Evolutionary conservation across 92 coral and sea anemone genomes (phyloP), one percentile per base, ranked within the genome.

Genomic region (Paramuricea clavata): DNA sequence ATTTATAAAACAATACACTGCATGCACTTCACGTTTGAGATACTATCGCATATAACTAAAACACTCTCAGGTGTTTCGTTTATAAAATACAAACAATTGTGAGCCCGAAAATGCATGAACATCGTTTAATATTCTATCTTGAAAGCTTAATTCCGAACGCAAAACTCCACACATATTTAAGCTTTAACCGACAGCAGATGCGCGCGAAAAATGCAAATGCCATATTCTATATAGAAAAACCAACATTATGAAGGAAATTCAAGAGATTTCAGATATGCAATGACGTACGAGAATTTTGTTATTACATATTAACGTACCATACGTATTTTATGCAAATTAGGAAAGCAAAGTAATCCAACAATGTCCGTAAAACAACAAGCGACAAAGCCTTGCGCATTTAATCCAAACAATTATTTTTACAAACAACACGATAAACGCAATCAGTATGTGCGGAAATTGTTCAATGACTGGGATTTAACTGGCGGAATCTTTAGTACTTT

Each of bases 331-430:
- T 65, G 72, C 72, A 28, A 65, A 65, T 65, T 32, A 74, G 81
- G 81, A 74, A 74, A 44, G 60, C 59, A 2, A 1, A 12, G 21
- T 44, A 74, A 74, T 74, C 39, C 30, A 49, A 74, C 81, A 44
- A 74, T 41, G 81, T 27, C 81, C 57, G 81, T n/a, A 74, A 30
- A 44, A 74, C 13, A 74, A 41, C 57, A 74, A 54, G 26, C 22
- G 35, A 32, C 19, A 41, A 74, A n/a, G 81, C 1, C 21, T 74
- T 49, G 59, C 59, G 62, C 81, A 12, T 31, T 34, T 39, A 28
- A 39, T 39, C 54, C 28, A 39, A 72, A 72, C 41, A 44, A 23
- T 72, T 44, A 39, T 44, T 23, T 72, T 44, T 39, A 36, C 28
- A 43, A 72, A 74, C 60, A 43, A 74, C 59, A 23, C 17, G 49